Evolutionary conservation across 2,888 invertebrate genomes (phyloP), one percentile per base, ranked within the genome.

Genomic region (Pimpla rufipes): DNA sequence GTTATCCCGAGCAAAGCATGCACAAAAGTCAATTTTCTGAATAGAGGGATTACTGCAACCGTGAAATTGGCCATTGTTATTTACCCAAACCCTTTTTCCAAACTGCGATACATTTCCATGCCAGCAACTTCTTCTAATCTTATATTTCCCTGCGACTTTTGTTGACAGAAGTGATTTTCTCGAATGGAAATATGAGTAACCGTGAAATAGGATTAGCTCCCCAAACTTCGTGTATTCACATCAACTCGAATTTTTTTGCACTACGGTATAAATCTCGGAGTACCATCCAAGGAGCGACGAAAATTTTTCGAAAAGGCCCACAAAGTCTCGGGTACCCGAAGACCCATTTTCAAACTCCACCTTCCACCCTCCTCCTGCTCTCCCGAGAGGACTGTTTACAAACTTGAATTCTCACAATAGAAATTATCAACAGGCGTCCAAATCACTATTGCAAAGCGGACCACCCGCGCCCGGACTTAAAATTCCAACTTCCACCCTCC

Each of bases 91-190:
- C 23, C n/a, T 21, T 40, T 74, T 52, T 66, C n/a, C 18, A 2
- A 62, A 18, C 6, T 2, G 5, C 29, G 29, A 16, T 40, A 4
- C 18, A 62, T 62, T 37, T 2, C 10, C 3, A 62, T 18, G 52
- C 42, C 8, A 29, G 77, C 11, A 47, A 85, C 86, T 87, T 86
- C 37, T 79, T 21, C 23, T 3, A 7, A 16, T 8, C 18, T 88
- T 73, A 88, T 90, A 73, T 35, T 83, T 50, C 50, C 89, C 88
- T 89, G 81, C 18, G 79, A 84, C 66, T 83, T 76, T 81, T 89
- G 87, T 90, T 89, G 88, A 89, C 89, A 85, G 81, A 89, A 87
- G 66, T 89, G 40, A 76, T 57, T 75, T 66, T 37, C 29, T n/a
- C 29, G 85, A 88, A 88, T 87, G 77, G 59, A 42, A 42, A 75